phyloP scores from a whole-genome alignment of 2,888 invertebrate genomes.

The Yponomeuta malinellus region DNA sequence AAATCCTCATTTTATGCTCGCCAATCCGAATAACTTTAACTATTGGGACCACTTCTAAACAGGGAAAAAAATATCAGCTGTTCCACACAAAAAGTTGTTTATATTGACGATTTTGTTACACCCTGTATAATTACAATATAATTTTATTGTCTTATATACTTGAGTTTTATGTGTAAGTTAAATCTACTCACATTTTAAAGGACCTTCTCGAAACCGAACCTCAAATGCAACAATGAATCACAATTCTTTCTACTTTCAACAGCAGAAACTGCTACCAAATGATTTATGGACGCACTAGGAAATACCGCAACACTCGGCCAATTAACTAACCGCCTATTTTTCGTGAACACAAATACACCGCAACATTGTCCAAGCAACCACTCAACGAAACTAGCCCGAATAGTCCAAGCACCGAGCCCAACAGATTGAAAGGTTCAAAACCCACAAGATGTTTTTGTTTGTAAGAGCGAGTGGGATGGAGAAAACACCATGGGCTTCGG shows the following conservation, averaged over 20 bases:
- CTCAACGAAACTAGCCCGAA: not conserved
- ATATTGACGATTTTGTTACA: too few species aligned
- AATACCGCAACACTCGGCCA: not conserved
- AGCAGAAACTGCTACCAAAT: not conserved
- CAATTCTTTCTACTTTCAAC: not conserved
- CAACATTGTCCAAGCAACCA: not conserved
- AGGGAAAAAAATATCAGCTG: too few species aligned
- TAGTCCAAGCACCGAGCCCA: not conserved
- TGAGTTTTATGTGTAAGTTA: not conserved
- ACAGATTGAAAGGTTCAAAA: slow-evolving; percentile 7
- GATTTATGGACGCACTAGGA: not conserved
- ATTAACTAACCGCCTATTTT: not conserved
- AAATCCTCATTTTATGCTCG: too few species aligned
- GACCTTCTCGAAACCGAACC: not conserved
- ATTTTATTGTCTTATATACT: not conserved
- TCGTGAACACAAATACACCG: not conserved
- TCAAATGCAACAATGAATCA: not conserved
- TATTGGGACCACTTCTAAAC: too few species aligned
- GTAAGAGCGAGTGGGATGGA: slow-evolving; percentile 50
- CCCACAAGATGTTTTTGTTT: slow-evolving; percentile 48
- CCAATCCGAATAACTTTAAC: too few species aligned
- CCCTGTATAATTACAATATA: too few species aligned
- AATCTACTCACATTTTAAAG: not conserved
- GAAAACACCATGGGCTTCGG: slow-evolving; percentile 63
- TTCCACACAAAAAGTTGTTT: too few species aligned